phyloP scores from a whole-genome alignment of 2,113 vertebrate genomes.

The Mungos mungo region DNA sequence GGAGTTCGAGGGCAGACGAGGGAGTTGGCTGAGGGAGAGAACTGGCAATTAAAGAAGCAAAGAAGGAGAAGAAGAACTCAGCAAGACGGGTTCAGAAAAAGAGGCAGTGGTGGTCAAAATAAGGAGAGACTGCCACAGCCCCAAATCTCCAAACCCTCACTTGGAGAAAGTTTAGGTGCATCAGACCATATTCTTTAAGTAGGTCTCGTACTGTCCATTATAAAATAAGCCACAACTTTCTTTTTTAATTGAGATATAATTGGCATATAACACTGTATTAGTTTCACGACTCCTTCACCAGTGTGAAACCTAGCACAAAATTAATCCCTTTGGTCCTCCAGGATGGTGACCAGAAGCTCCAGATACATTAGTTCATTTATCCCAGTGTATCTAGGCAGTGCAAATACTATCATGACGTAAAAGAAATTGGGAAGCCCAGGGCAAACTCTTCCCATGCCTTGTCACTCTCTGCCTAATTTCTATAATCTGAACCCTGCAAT shows the following conservation, averaged over 20 bases:
- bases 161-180: not conserved
- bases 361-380: not conserved
- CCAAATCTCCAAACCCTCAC: not conserved
- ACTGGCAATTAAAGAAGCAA: not conserved
- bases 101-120: not conserved
- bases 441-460: not conserved
- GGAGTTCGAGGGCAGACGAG: not conserved
- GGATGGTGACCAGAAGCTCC: not conserved
- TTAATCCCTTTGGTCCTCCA: not conserved
- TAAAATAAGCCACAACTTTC: not conserved
- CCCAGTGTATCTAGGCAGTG: not conserved
- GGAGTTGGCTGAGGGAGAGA: not conserved
- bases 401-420: not conserved
- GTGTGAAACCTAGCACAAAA: not conserved
- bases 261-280: not conserved
- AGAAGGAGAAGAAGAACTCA: not conserved
- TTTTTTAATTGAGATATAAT: not conserved
- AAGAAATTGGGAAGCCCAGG: not conserved
- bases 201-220: not conserved
- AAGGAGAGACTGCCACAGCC: not conserved
- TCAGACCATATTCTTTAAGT: not conserved
- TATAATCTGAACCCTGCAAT: not conserved
- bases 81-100: not conserved
- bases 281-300: not conserved
- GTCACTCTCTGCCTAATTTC: not conserved